Evolutionary conservation across 1,140 invertebrate genomes (phyloP).

Genomic region (Saxidomus purpurata): DNA sequence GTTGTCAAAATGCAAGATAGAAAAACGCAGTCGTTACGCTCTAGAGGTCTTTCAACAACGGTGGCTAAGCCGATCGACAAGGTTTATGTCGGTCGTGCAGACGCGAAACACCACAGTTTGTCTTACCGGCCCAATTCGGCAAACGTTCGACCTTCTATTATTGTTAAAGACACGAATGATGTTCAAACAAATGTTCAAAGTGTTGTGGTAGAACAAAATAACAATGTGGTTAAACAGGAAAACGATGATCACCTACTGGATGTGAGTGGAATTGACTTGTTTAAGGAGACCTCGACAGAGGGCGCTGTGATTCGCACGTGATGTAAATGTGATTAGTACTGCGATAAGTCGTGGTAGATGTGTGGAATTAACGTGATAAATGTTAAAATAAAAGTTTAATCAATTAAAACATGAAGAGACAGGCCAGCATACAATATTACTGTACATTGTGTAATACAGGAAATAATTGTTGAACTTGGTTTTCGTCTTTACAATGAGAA

Average conservation of each 20-base stretch:
- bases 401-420: too few relatives aligned
- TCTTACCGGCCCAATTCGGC: slow-evolving; percentile 5
- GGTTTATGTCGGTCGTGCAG: slow-evolving; percentile 30
- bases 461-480: neutral
- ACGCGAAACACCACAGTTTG: slow-evolving; percentile 52
- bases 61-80: slow-evolving; percentile 52
- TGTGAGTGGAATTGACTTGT: slow-evolving; percentile 54
- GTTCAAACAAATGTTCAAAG: neutral
- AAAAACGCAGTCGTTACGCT: slow-evolving; percentile 37
- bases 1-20: slow-evolving; percentile 28
- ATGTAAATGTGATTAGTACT: neutral
- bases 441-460: neutral
- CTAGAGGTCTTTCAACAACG: slow-evolving; percentile 35
- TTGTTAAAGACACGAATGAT: slow-evolving; percentile 22
- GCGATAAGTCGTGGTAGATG: too few relatives aligned
- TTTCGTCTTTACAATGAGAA: neutral
- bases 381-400: too few relatives aligned
- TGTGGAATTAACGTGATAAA: too few relatives aligned
- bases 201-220: slow-evolving; percentile 49
- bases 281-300: slow-evolving; percentile 42
- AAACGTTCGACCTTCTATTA: neutral
- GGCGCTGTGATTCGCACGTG: slow-evolving; percentile 50
- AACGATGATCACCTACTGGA: slow-evolving; percentile 37
- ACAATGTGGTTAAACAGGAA: slow-evolving; percentile 7
- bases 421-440: too few relatives aligned